phyloP scores from a whole-genome alignment of 2,797 vertebrate species.

The Paedocypris micromegethes region DNA sequence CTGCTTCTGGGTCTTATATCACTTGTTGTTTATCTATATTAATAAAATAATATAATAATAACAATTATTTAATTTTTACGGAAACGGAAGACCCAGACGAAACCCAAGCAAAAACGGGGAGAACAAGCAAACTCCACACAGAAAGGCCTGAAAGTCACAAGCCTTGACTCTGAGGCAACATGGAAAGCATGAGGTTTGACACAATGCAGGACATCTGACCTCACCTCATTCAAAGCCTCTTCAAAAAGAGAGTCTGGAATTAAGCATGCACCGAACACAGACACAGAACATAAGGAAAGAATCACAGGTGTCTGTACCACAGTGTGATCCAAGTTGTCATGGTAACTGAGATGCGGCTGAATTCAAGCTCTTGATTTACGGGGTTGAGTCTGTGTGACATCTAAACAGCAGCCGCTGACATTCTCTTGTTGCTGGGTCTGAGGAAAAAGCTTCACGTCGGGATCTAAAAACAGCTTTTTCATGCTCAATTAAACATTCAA shows the following conservation, averaged over 20 bases:
- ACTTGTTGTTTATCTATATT: no score
- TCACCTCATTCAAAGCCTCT: background rate
- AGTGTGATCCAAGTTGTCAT: slow-evolving; percentile 48
- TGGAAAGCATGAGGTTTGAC: no score
- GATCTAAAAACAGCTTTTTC: slow-evolving; percentile 47
- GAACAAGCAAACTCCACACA: no score
- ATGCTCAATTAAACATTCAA: slow-evolving; percentile 53
- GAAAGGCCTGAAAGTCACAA: no score
- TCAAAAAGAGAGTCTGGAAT: slow-evolving; percentile 19
- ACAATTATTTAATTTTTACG: no score
- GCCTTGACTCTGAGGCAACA: no score
- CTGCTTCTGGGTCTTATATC: no score
- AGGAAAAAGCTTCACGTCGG: slow-evolving; percentile 29
- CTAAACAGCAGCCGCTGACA: slow-evolving; percentile 48
- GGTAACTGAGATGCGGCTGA: slow-evolving; percentile 51
- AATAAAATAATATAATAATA: no score
- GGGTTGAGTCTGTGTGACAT: slow-evolving; percentile 52
- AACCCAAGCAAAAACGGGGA: no score
- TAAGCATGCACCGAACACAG: background rate
- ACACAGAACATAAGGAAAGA: slow-evolving; percentile 16
- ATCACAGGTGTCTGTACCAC: slow-evolving; percentile 52
- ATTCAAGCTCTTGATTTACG: slow-evolving; percentile 51
- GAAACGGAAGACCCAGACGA: no score
- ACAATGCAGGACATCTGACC: background rate
- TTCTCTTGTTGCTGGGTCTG: slow-evolving; percentile 40